These are phyloP conservation scores for Neosalanx taihuensis DNA, from an alignment of 2,797 vertebrate genomes.

Conservation along the genomic window DNA sequence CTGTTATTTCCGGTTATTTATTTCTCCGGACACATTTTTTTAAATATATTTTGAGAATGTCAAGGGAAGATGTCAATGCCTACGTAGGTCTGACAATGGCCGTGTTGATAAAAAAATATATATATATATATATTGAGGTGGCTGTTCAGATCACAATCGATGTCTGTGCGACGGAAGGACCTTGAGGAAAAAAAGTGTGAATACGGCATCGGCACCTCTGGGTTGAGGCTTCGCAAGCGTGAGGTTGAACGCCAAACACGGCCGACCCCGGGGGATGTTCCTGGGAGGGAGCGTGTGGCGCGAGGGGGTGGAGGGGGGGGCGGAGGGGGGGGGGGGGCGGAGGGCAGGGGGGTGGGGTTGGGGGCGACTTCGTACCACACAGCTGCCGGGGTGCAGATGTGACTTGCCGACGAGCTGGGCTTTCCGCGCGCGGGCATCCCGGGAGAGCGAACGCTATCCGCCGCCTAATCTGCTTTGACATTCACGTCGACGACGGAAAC, in stretches of 20 bases:
- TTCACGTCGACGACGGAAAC: constrained; percentile 59
- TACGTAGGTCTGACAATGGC: constrained; percentile 30
- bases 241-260: background rate
- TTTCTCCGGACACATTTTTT: constrained; percentile 28
- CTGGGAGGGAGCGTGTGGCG: constrained; percentile 23
- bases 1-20: constrained; percentile 33
- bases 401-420: constrained; percentile 44
- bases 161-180: constrained; percentile 6
- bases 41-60: constrained; percentile 44
- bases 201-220: constrained; percentile 1
- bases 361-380: constrained; percentile 33
- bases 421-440: constrained; percentile 34
- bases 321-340: constrained; percentile 25
- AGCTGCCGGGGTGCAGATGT: constrained; percentile 39
- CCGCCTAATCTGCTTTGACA: constrained; percentile 70
- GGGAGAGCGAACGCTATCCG: constrained; percentile 56
- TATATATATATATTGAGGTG: no score
- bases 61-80: constrained; percentile 43
- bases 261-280: constrained; percentile 14
- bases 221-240: background rate
- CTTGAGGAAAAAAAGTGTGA: constrained; percentile 12
- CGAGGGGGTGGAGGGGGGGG: constrained; percentile 22
- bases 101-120: constrained; percentile 30
- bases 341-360: constrained; percentile 19
- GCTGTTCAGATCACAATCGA: background rate